Base-by-base conservation (phyloP, 2,113 vertebrate species). In the Ceratotherium simum region DNA sequence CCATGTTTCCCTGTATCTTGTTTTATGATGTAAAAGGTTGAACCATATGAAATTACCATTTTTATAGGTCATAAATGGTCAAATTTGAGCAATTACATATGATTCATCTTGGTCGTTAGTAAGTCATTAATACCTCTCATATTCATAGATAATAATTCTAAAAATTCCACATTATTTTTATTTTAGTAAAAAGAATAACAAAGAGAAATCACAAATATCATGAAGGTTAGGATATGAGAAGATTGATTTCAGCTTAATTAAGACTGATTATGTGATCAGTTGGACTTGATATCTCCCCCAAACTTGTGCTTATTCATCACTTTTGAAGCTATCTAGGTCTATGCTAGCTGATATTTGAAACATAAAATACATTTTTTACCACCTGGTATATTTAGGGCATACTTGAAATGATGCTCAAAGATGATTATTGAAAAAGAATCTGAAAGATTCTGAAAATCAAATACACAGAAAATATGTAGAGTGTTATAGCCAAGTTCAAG, bases 371-470 rank as follows among this genome's bases (percentile, higher is more conserved):
- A 21, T 87, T 58, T 31, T 31, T 86, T 76, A 39, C 8, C 4
- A 12, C 16, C 39, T 62, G 31, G 20, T 4, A 23, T 72, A 58
- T 33, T 20, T 78, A 42, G 62, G 46, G 5, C 14, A n/a, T 51
- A 42, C 4, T 80, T n/a, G 64, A 92, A 90, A 42, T 64, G 25
- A 51, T 75, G 14, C 20, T 6, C 25, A 82, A 89, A 58, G 25
- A 48, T 56, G 6, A n/a, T 31, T 72, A 73, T 73, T 89, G 3
- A 42, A 42, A 42, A 42, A 42, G 42, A 42, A 42, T 42, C 42
- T 42, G 48, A 82, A 97, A 42, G 79, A 56, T 58, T 58, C 51
- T 79, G 6, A 91, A 92, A 76, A n/a, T 85, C 31, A 95, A 82
- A 86, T 42, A 27, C 39, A 81, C 2, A 60, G 65, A 25, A 33